A percentile compares a stretch with the other conserved stretches of the same genome.
phyloP scores from a whole-genome alignment of 2,113 vertebrate species.

The Madoqua kirkii region DNA sequence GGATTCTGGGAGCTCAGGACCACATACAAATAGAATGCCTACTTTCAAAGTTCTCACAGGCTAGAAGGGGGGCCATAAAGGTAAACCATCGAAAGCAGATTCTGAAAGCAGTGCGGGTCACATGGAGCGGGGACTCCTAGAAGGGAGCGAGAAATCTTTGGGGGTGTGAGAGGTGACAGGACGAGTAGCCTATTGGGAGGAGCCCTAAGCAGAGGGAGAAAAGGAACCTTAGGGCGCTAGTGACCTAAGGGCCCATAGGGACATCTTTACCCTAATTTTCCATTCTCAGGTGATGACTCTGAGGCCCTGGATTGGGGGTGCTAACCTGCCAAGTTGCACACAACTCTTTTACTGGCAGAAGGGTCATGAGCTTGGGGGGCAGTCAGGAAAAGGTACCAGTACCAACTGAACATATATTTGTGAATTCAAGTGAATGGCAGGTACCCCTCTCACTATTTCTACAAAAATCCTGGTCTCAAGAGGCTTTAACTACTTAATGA shows the following conservation, averaged over 20 bases:
- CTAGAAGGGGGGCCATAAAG: not conserved
- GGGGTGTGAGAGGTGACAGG: not conserved
- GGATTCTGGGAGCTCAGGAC: not conserved
- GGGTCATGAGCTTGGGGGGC: not conserved
- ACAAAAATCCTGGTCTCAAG: not conserved
- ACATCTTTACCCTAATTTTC: not conserved
- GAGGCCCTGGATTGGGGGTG: not conserved
- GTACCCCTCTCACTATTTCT: not conserved
- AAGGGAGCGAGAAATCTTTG: not conserved
- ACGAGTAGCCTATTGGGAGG: not conserved
- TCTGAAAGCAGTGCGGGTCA: not conserved
- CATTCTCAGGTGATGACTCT: not conserved
- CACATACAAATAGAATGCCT: not conserved
- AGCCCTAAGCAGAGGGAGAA: not conserved
- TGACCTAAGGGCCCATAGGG: not conserved
- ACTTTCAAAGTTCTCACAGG: not conserved
- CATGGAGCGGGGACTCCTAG: not conserved
- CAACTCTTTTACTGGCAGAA: not conserved
- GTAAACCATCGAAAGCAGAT: not conserved
- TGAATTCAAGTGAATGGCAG: not conserved
- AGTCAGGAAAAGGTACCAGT: not conserved
- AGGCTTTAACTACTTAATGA: not conserved
- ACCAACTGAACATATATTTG: not conserved
- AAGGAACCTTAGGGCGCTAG: not conserved
- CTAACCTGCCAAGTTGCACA: not conserved